These are phyloP conservation scores for Lydus trimaculatus DNA, from an alignment of 2,888 invertebrate genomes.

Conservation along the genomic window DNA sequence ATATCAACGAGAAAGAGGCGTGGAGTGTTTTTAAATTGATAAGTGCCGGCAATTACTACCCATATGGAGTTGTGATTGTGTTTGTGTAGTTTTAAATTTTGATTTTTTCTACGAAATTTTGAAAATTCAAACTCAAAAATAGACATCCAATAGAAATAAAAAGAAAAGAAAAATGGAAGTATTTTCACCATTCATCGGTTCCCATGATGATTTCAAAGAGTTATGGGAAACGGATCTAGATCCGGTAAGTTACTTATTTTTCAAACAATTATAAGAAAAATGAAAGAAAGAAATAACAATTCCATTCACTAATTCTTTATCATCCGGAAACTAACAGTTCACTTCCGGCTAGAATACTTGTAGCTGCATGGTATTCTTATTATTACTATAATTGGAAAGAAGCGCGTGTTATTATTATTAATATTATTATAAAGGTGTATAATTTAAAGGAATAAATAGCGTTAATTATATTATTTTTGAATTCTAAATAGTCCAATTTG, in stretches of 20 bases:
- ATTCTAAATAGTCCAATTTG: background rate
- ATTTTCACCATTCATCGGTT: slow-evolving; percentile 60
- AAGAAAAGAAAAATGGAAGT: slow-evolving; percentile 18
- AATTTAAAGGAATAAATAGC: background rate
- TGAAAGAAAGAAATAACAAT: background rate
- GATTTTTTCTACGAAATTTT: too few species aligned
- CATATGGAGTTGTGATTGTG: slow-evolving; percentile 24
- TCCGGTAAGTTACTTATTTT: slow-evolving; percentile 68
- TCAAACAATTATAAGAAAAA: background rate
- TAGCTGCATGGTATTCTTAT: background rate
- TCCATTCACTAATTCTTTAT: background rate
- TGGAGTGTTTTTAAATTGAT: slow-evolving; percentile 1
- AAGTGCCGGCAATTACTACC: slow-evolving; percentile 9
- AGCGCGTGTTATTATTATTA: background rate
- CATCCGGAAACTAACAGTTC: slow-evolving; percentile 11
- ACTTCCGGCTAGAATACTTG: slow-evolving; percentile 6
- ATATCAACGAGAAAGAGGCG: slow-evolving; percentile 17
- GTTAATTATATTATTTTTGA: background rate
- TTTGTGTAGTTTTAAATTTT: slow-evolving; percentile 9
- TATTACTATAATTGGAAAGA: background rate
- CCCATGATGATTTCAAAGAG: slow-evolving; percentile 74
- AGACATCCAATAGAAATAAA: too few species aligned
- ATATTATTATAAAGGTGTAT: too few species aligned
- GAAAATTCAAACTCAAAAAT: too few species aligned
- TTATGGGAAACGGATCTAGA: slow-evolving; percentile 83